Evolutionary conservation across 2,113 vertebrate genomes (phyloP).

Genomic region (Coryphaenoides rupestris): DNA sequence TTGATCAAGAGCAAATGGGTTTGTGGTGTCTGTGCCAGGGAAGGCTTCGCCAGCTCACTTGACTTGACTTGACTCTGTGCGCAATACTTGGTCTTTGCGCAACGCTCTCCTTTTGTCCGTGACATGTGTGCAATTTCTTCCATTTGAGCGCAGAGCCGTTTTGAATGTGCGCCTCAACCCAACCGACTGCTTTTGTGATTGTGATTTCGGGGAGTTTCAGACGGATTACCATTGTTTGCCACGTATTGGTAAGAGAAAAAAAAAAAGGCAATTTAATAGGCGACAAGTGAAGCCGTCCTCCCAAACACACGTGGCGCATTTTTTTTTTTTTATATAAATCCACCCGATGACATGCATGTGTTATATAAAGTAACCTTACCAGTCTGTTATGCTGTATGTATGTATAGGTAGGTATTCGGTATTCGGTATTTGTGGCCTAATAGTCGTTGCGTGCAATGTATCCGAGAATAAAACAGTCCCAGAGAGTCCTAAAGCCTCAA

Average conservation of each 20-base stretch:
- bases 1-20: slow-evolving; percentile 76
- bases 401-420: no score
- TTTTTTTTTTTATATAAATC: slow-evolving; percentile 7
- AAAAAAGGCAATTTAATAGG: slow-evolving; percentile 18
- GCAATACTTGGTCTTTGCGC: slow-evolving; percentile 14
- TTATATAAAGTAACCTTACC: slow-evolving; percentile 18
- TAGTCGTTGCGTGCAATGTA: slow-evolving; percentile 31
- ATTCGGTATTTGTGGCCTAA: slow-evolving; percentile 50
- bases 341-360: not conserved
- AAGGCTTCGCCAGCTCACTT: slow-evolving; percentile 59
- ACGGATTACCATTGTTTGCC: slow-evolving; percentile 52
- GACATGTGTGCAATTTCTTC: slow-evolving; percentile 26
- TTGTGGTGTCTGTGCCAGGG: slow-evolving; percentile 63
- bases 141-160: slow-evolving; percentile 45
- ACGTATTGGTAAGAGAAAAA: slow-evolving; percentile 48
- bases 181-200: slow-evolving; percentile 32
- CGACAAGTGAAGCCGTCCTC: slow-evolving; percentile 30
- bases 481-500: slow-evolving; percentile 69
- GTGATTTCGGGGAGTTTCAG: no score
- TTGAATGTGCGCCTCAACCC: slow-evolving; percentile 41
- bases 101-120: slow-evolving; percentile 20
- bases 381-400: slow-evolving; percentile 8
- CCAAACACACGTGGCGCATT: slow-evolving; percentile 9
- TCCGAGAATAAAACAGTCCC: slow-evolving; percentile 55
- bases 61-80: slow-evolving; percentile 16